Percentiles rank a stretch among this genome's conserved stretches.
These are phyloP conservation scores for Rhagoletis zephyria DNA, from an alignment of 1,140 invertebrate genomes.

Conservation along the genomic window DNA sequence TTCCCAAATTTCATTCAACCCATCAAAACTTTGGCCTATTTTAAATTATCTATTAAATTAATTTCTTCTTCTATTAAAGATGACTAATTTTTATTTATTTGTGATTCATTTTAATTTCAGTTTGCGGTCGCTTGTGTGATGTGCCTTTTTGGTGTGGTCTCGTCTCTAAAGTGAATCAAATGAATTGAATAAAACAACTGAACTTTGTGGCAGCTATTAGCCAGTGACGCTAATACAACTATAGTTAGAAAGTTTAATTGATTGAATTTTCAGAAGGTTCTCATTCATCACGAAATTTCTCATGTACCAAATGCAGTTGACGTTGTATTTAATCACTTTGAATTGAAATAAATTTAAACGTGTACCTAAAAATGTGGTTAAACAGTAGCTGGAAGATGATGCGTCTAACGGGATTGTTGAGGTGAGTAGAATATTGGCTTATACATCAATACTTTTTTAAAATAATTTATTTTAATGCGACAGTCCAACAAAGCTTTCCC, in stretches of 20 bases:
- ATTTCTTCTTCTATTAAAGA: conserved; percentile 2
- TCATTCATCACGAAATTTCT: background rate
- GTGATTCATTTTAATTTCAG: conserved; percentile 1
- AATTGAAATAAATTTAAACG: background rate
- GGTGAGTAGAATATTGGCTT: background rate
- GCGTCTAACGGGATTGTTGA: background rate
- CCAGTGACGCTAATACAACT: background rate
- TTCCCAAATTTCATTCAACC: conserved; percentile 26
- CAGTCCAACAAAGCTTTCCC: too few species aligned
- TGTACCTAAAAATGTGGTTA: background rate
- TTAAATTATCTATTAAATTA: conserved; percentile 36
- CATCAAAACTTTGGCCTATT: conserved; percentile 1
- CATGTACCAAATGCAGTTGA: background rate
- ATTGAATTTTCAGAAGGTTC: background rate
- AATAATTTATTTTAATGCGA: too few species aligned
- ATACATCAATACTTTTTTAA: too few species aligned
- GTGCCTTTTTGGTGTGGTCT: background rate
- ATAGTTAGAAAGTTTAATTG: background rate
- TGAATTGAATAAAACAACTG: conserved; percentile 2
- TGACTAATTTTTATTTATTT: conserved; percentile 29
- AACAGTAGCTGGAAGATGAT: background rate
- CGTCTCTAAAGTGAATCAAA: background rate
- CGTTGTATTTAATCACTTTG: background rate
- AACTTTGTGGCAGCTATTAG: background rate
- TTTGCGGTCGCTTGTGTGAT: background rate